phyloP scores from a whole-genome alignment of 2,888 invertebrate species.

The Drosophila nigricruria region DNA sequence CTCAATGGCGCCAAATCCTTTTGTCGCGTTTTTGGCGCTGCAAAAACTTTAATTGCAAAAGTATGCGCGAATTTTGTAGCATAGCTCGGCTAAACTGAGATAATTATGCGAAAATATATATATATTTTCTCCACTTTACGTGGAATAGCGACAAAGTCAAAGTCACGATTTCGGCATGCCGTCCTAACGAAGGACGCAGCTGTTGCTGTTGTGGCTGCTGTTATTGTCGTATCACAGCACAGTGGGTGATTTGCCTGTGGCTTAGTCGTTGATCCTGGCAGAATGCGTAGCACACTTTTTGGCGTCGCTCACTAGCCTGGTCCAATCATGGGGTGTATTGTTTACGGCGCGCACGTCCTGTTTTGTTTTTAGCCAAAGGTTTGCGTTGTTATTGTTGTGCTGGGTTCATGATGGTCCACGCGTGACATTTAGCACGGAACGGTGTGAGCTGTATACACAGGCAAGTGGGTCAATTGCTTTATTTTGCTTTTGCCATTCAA shows the following conservation, averaged over 20 bases:
- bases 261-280: conserved; percentile 49
- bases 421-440: conserved; percentile 19
- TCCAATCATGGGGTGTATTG: conserved; percentile 9
- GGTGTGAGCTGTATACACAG: conserved; percentile 13
- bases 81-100: conserved; percentile 24
- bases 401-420: conserved; percentile 2
- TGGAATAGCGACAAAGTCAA: conserved; percentile 17
- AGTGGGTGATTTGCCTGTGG: conserved; percentile 40
- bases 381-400: conserved; percentile 5
- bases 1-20: conserved; percentile 52
- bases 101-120: conserved; percentile 66
- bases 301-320: conserved; percentile 22
- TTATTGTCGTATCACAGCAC: conserved; percentile 39
- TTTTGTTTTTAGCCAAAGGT: conserved; percentile 10
- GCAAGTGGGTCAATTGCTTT: too few species aligned
- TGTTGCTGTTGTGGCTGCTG: conserved; percentile 8
- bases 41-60: conserved; percentile 71
- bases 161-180: conserved; percentile 19
- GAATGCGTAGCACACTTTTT: conserved; percentile 48
- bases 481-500: too few species aligned
- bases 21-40: conserved; percentile 35
- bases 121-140: conserved; percentile 59
- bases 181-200: conserved; percentile 22
- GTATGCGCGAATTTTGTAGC: conserved; percentile 21
- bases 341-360: conserved; percentile 10